Evolutionary conservation across 1,140 invertebrate species (phyloP), one percentile per base, ranked within the genome.

Genomic region (Holotrichia oblita): DNA sequence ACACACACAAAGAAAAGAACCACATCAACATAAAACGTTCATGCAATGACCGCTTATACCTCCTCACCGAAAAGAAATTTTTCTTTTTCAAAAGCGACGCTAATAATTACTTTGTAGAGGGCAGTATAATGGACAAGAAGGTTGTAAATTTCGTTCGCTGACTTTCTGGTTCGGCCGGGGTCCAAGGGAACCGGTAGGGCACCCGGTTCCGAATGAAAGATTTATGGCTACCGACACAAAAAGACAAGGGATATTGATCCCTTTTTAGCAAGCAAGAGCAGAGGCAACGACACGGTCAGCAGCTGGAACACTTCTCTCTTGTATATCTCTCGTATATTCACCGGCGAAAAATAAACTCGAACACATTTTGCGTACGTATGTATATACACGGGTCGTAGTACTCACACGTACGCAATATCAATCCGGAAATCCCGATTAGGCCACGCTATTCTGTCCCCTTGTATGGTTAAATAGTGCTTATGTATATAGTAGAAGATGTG

Each of bases 221-320:
- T 69, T 69, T 69, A 69, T 34, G 61, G 27, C 61, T 22, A 34
- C 61, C 61, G 61, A 27, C 61, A 69, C 61, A 69, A 69, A 69
- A 69, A 69, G 61, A 69, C 61, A 69, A 69, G 61, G 61, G 61
- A 69, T 69, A 69, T 69, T 69, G 61, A 69, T 69, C 61, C 61
- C 61, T 69, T 69, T 69, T 69, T 48, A 48, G n/a, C 44, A 34
- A 55, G 14, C 48, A 17, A 20, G 61, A 69, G 61, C 61, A 27
- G 10, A 17, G 48, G 48, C 48, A 17, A 55, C 12, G 48, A 69
- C 61, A 69, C 61, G 12, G 61, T 10, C 59, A 22, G 59, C 61
- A 69, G 61, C 61, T 69, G 61, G 22, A 34, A 22, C 61, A 34
- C 22, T 69, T 69, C 22, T 22, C 22, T 22, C 48, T 6, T 14